Evolutionary conservation across 2,888 invertebrate genomes (phyloP).

Genomic region (Diarsia mendica): DNA sequence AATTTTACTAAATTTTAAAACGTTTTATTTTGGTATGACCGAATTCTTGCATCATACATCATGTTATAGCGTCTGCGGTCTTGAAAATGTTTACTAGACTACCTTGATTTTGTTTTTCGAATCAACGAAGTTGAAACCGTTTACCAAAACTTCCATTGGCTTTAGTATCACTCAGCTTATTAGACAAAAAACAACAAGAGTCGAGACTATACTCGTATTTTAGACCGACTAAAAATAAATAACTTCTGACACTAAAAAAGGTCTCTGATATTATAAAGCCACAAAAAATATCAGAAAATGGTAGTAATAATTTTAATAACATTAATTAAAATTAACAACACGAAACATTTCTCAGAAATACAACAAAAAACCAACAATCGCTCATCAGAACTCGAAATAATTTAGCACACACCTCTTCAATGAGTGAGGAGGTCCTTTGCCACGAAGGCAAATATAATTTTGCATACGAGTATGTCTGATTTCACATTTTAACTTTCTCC

Average conservation of each 20-base stretch:
- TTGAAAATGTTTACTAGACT: conserved; percentile 61
- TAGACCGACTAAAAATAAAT: neutral
- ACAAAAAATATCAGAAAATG: conserved; percentile 8
- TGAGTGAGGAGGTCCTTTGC: conserved; percentile 56
- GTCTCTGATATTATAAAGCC: neutral
- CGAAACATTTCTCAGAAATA: conserved; percentile 14
- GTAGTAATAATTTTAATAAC: conserved; percentile 27
- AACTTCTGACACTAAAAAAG: neutral
- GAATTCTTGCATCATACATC: conserved; percentile 34
- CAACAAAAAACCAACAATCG: conserved; percentile 13
- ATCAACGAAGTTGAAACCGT: conserved; percentile 32
- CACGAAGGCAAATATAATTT: conserved; percentile 63
- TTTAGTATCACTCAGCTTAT: neutral
- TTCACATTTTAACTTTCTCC: conserved; percentile 85
- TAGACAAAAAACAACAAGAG: neutral
- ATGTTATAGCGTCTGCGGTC: conserved; percentile 48
- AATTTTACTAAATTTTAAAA: neutral
- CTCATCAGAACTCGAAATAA: conserved; percentile 11
- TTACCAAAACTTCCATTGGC: conserved; percentile 41
- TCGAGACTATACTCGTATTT: neutral
- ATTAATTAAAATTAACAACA: conserved; percentile 22
- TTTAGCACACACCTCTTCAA: conserved; percentile 35
- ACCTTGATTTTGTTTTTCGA: conserved; percentile 68
- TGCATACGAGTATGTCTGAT: conserved; percentile 75
- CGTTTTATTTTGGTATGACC: neutral